Conservation (phyloP, 2,797 vertebrate genomes). For the Remorina albescens region DNA sequence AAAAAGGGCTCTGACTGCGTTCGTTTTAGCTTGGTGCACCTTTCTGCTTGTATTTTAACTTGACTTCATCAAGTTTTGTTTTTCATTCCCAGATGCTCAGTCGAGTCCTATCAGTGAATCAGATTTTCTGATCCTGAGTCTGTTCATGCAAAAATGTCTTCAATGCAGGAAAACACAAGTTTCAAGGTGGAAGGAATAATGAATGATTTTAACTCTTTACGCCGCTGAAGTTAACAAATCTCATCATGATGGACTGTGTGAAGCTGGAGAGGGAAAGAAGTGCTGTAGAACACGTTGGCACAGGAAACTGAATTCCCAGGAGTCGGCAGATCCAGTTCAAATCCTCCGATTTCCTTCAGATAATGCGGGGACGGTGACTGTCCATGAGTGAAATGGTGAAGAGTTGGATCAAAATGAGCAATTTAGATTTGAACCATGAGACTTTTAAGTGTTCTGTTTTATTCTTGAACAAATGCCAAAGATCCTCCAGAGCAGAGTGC, state of each 20-base stretch:
- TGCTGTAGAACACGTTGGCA: constrained; percentile 67
- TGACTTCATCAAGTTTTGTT: not conserved
- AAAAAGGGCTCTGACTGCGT: too few species aligned
- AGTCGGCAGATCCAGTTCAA: constrained; percentile 49
- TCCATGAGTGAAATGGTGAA: not conserved
- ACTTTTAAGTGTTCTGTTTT: constrained; percentile 28
- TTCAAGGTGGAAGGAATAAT: constrained; percentile 12
- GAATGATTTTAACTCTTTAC: constrained; percentile 14
- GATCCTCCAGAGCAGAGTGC: constrained; percentile 11
- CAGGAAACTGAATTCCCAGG: constrained; percentile 78
- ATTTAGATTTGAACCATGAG: constrained; percentile 24
- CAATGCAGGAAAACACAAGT: not conserved
- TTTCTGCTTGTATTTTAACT: not conserved
- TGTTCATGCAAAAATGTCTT: not conserved
- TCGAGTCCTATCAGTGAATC: not conserved
- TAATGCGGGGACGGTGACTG: not conserved
- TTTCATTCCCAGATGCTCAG: constrained; percentile 4
- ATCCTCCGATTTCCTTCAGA: constrained; percentile 10
- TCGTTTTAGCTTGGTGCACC: too few species aligned
- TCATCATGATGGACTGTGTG: constrained; percentile 11
- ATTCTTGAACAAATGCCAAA: constrained; percentile 30
- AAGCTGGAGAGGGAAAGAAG: constrained; percentile 6
- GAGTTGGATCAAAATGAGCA: not conserved
- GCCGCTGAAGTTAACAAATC: constrained; percentile 16
- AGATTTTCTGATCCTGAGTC: not conserved